Evolutionary conservation across 2,888 invertebrate species (phyloP), one percentile per base, ranked within the genome.

Genomic region (Drosophila vallismaia): DNA sequence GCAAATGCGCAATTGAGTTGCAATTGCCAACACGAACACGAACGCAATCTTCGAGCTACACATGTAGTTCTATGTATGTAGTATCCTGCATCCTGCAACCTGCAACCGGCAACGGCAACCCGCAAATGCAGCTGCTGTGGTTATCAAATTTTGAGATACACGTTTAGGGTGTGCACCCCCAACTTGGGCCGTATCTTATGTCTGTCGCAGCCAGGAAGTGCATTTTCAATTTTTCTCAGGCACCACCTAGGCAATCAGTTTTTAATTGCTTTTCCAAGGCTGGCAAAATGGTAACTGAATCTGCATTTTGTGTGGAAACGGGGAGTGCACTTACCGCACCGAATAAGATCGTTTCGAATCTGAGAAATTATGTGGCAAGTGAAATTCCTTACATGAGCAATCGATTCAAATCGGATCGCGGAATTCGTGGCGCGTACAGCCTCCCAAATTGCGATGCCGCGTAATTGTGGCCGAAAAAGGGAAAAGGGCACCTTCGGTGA

Each of bases 231-330:
- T 84, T 84, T 86, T 86, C 75, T 70, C 66, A 74, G 48, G 31
- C 67, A 59, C 51, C 31, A 44, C 52, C 49, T 46, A 49, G 58
- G 81, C 89, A 90, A 91, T 90, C 90, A 90, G 86, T 74, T 86
- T 89, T 89, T 91, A 90, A 91, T 91, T 91, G 88, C 88, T 89
- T 89, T 88, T 79, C 75, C 86, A 77, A 63, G 75, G 70, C 54
- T 36, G 50, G 36, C 19, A 1, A 19, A 31, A 29, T 8, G 29
- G 9, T 3, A 9, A 31, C 28, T 4, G 10, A 38, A 50, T 29
- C 44, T 26, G 52, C 50, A 46, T 36, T 10, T 12, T 1, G 19
- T 2, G 19, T 19, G 19, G 38, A 28, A 67, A 52, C 59, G 71
- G 76, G 60, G 59, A 64, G 62, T 68, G 7, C 33, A 42, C 19